A percentile compares a stretch with the other conserved stretches of the same genome.
Conservation (phyloP, 2,797 vertebrate genomes). For the Corythornis leucogaster region DNA sequence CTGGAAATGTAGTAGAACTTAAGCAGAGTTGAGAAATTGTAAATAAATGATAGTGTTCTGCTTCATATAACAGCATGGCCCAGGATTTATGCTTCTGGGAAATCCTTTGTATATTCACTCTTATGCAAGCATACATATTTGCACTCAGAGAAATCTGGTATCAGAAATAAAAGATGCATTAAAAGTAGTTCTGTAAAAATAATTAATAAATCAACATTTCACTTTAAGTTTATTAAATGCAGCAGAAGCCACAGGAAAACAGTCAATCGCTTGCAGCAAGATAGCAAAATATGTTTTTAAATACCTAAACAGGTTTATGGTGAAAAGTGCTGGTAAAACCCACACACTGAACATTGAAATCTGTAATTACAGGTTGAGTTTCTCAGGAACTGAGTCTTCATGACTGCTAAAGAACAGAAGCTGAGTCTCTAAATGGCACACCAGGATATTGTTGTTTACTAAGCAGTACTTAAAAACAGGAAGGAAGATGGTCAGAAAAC, state of each 20-base stretch:
- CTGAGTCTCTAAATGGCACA: neutral
- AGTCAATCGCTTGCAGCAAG: neutral
- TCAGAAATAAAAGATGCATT: neutral
- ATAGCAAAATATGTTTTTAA: neutral
- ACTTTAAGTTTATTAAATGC: neutral
- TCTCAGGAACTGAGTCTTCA: neutral
- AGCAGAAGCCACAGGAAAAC: neutral
- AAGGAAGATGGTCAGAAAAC: neutral
- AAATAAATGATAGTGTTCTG: conserved; percentile 11
- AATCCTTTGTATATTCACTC: neutral
- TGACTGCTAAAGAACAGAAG: neutral
- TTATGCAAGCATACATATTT: neutral
- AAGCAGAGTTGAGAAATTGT: neutral
- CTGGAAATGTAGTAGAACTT: neutral
- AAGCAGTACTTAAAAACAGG: neutral
- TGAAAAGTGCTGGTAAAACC: neutral
- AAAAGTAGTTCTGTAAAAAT: neutral
- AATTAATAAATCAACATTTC: neutral
- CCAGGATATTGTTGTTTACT: neutral
- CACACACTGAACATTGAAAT: neutral
- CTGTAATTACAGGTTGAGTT: neutral
- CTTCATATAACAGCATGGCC: neutral
- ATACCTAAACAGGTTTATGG: neutral
- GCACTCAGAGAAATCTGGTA: neutral
- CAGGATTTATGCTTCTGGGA: neutral